Base-by-base conservation (phyloP, 2,113 vertebrate genomes). In the Delphinapterus leucas region DNA sequence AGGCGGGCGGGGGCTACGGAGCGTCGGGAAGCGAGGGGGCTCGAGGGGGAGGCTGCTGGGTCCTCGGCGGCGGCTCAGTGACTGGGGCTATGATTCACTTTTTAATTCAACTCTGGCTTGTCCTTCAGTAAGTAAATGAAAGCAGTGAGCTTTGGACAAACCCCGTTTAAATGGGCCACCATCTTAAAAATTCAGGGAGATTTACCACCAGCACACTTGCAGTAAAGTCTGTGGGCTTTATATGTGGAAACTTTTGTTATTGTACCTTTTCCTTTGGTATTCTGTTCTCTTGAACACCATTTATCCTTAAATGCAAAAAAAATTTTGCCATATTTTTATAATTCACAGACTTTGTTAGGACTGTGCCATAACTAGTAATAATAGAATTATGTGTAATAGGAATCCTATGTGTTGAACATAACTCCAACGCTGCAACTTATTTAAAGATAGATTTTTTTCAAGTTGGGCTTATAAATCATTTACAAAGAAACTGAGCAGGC, bases 1-100 rank as follows among this genome's bases (percentile, higher is more conserved):
- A 98, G 97, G 97, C 93, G 93, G 97, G 96, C 97, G 18, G 95
- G 97, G 97, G 96, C 98, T 81, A 97, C 88, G 93, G 92, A 96
- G 74, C 96, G 87, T 95, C 94, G 97, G 96, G 96, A 97, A 93
- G 94, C 93, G 77, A 96, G 96, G 95, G 95, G 95, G 96, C 93
- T 95, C 97, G n/a, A 97, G 94, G 94, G 94, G 97, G 70, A 95
- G 94, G 96, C 86, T 97, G 96, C 96, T 98, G 95, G 97, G 97
- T 95, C 98, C 92, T 97, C 97, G 96, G 97, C 98, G 92, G 97
- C 97, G 96, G 98, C 96, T 98, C 97, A 98, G 98, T 76, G 74
- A 98, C 97, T 97, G 98, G 97, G 97, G 97, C 93, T 49, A 3
- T 0, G 13, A 21, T 17, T 12, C 21, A 14, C 77, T n/a, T 44